Evolutionary conservation across 2,888 invertebrate species (phyloP).

Genomic region (Diplolepis rosae): DNA sequence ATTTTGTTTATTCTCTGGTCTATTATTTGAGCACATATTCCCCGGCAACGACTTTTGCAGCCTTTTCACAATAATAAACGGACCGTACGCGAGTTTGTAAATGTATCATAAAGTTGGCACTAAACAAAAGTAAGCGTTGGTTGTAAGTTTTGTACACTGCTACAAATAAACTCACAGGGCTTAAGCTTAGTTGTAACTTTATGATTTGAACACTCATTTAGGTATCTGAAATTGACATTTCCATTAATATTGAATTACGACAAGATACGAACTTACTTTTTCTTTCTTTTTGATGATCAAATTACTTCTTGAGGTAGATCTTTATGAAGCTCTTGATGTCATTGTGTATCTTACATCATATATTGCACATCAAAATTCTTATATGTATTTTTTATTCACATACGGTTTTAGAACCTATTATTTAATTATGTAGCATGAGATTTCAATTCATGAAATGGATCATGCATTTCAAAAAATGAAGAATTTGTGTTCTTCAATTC

Average conservation of each 20-base stretch:
- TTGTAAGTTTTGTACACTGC: constrained; percentile 19
- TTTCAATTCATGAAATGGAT: no score
- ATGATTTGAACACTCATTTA: not conserved
- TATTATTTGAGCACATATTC: constrained; percentile 20
- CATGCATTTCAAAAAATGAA: no score
- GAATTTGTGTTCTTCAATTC: no score
- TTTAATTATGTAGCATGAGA: no score
- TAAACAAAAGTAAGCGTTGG: constrained; percentile 31
- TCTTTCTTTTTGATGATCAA: not conserved
- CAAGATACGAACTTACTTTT: not conserved
- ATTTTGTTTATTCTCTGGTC: constrained; percentile 20
- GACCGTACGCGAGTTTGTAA: constrained; percentile 16
- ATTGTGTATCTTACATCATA: no score
- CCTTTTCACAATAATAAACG: constrained; percentile 28
- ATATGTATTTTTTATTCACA: no score
- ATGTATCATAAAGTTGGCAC: constrained; percentile 28
- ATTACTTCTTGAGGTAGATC: not conserved
- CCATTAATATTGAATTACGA: constrained; percentile 24
- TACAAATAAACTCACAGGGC: constrained; percentile 20
- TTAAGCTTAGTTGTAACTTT: constrained; percentile 23
- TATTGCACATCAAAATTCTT: no score
- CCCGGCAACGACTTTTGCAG: constrained; percentile 7
- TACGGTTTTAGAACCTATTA: no score
- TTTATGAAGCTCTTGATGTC: no score
- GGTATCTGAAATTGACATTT: not conserved